Evolutionary conservation across 2,797 vertebrate species (phyloP).

Genomic region (Myotis planiceps): DNA sequence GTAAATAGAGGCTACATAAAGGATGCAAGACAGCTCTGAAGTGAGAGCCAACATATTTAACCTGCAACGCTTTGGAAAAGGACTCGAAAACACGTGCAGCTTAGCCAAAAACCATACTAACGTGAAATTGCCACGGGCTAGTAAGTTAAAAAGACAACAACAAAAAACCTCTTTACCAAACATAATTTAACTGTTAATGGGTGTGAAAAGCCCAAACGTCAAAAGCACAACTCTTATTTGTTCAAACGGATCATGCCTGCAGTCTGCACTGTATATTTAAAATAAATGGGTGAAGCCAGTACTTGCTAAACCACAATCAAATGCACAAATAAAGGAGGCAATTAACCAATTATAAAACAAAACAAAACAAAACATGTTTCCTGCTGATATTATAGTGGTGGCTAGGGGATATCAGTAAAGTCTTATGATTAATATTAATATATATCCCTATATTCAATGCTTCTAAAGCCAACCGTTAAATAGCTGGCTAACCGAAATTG

Average conservation of each 20-base stretch:
- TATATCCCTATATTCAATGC: neutral
- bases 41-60: slow-evolving; percentile 83
- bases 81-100: slow-evolving; percentile 78
- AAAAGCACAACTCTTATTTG: slow-evolving; percentile 60
- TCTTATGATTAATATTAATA: neutral
- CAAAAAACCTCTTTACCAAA: slow-evolving; percentile 71
- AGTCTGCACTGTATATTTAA: slow-evolving; percentile 54
- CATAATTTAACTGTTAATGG: slow-evolving; percentile 79
- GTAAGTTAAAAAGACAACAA: slow-evolving; percentile 56
- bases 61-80: slow-evolving; percentile 81
- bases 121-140: slow-evolving; percentile 83
- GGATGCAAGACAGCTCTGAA: slow-evolving; percentile 80
- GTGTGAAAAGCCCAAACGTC: slow-evolving; percentile 71
- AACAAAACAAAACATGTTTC: neutral
- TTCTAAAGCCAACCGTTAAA: slow-evolving; percentile 37
- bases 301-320: slow-evolving; percentile 74
- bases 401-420: neutral
- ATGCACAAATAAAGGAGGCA: slow-evolving; percentile 59
- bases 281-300: slow-evolving; percentile 78
- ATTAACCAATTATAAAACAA: neutral
- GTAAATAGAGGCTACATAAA: slow-evolving; percentile 82
- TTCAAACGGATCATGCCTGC: slow-evolving; percentile 55
- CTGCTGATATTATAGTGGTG: slow-evolving; percentile 19
- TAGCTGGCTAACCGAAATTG: slow-evolving; percentile 21
- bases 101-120: slow-evolving; percentile 82